phyloP scores from a whole-genome alignment of 2,113 vertebrate genomes.

The Mormyrus iriodes region DNA sequence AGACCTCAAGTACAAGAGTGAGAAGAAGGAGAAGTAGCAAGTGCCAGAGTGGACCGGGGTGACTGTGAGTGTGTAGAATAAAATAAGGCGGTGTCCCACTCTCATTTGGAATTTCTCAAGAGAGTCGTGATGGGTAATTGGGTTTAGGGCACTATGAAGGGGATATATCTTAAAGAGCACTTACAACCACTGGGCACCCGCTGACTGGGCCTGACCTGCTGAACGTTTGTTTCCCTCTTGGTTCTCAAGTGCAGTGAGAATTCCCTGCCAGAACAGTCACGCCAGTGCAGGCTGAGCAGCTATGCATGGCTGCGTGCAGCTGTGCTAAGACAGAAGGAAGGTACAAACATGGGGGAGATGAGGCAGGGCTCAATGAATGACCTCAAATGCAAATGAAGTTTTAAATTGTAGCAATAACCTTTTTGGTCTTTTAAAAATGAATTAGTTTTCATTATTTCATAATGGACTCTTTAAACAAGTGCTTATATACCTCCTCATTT shows the following conservation, averaged over 20 bases:
- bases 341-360: not conserved
- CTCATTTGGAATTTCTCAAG: conserved; percentile 57
- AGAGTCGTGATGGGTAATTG: not conserved
- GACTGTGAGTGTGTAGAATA: not conserved
- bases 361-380: not conserved
- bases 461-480: conserved; percentile 40
- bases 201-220: not conserved
- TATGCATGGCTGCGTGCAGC: not conserved
- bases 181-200: not conserved
- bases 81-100: conserved; percentile 26
- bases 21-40: conserved; percentile 82
- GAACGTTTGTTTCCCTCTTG: not conserved
- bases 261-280: not conserved
- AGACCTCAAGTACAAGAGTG: conserved; percentile 89
- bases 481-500: conserved; percentile 54
- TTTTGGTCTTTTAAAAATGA: conserved; percentile 56
- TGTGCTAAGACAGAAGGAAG: not conserved
- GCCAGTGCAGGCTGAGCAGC: not conserved
- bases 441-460: not conserved
- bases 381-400: not conserved
- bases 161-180: not conserved
- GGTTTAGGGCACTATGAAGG: not conserved
- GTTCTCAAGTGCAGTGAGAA: not conserved
- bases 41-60: conserved; percentile 80
- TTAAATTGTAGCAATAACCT: conserved; percentile 46